Evolutionary conservation across 2,888 invertebrate species (phyloP).

Genomic region (Tinea pellionella): DNA sequence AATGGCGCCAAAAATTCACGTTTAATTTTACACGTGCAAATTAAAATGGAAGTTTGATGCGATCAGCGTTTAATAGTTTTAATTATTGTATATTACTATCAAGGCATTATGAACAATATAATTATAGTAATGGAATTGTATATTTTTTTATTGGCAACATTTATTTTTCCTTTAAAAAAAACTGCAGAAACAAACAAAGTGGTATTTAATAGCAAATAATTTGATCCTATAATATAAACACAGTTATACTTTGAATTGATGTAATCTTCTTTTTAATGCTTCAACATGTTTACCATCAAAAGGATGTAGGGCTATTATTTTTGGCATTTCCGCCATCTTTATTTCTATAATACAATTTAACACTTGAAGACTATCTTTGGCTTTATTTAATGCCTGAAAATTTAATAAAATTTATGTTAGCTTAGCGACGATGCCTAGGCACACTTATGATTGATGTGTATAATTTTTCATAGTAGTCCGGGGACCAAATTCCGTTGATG

Average conservation of each 20-base stretch:
- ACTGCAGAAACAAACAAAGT: too few species aligned
- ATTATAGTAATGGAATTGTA: slow-evolving; percentile 37
- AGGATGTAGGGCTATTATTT: slow-evolving; percentile 41
- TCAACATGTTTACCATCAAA: slow-evolving; percentile 36
- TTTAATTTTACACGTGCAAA: too few species aligned
- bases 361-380: slow-evolving; percentile 44
- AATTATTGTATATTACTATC: slow-evolving; percentile 21
- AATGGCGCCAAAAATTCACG: too few species aligned
- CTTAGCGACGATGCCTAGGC: too few species aligned
- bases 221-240: too few species aligned
- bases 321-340: slow-evolving; percentile 40
- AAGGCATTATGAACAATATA: slow-evolving; percentile 61
- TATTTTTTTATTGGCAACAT: slow-evolving; percentile 21
- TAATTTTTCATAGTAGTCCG: too few species aligned
- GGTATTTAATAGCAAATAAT: too few species aligned
- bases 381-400: slow-evolving; percentile 49
- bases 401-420: too few species aligned
- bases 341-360: slow-evolving; percentile 54
- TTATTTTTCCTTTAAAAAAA: too few species aligned
- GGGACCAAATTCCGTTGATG: too few species aligned
- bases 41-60: too few species aligned
- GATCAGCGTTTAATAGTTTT: neutral
- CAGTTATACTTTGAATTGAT: neutral
- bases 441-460: too few species aligned
- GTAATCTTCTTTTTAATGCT: slow-evolving; percentile 28